phyloP scores from a whole-genome alignment of 1,140 invertebrate genomes.

The Drosophila albomicans region DNA sequence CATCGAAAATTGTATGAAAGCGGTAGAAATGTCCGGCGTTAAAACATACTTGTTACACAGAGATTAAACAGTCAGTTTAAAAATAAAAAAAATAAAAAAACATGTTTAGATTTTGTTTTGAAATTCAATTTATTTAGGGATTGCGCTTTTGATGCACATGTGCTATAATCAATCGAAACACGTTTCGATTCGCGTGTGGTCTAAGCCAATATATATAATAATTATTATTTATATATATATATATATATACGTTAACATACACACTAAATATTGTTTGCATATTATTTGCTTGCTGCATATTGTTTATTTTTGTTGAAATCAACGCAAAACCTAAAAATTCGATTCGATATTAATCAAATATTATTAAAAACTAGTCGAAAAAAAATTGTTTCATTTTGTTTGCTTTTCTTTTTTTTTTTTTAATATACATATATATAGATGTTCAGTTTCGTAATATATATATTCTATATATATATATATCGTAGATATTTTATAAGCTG shows the following conservation, averaged over 20 bases:
- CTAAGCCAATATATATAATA: slow-evolving; percentile 3
- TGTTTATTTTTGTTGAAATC: background rate
- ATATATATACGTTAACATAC: background rate
- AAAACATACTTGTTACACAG: too few relatives aligned
- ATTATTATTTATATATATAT: background rate
- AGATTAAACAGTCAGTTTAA: background rate
- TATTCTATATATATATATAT: slow-evolving; percentile 9
- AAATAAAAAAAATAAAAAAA: slow-evolving; percentile 45
- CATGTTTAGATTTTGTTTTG: background rate
- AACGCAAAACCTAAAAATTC: slow-evolving; percentile 32
- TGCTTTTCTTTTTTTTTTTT: background rate
- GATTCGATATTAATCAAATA: slow-evolving; percentile 12
- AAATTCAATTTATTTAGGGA: slow-evolving; percentile 34
- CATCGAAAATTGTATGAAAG: too few relatives aligned
- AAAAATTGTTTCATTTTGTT: slow-evolving; percentile 10
- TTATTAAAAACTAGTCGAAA: slow-evolving; percentile 24
- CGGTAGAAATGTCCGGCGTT: too few relatives aligned
- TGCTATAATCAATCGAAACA: slow-evolving; percentile 18
- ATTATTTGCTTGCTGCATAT: slow-evolving; percentile 1
- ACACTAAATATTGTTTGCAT: background rate
- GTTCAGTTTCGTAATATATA: slow-evolving; percentile 9
- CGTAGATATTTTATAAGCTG: slow-evolving; percentile 7
- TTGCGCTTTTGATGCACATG: slow-evolving; percentile 15
- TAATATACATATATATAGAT: slow-evolving; percentile 13
- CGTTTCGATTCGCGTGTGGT: slow-evolving; percentile 10